Conservation (phyloP, 2,113 vertebrate genomes). For the Apus apus region DNA sequence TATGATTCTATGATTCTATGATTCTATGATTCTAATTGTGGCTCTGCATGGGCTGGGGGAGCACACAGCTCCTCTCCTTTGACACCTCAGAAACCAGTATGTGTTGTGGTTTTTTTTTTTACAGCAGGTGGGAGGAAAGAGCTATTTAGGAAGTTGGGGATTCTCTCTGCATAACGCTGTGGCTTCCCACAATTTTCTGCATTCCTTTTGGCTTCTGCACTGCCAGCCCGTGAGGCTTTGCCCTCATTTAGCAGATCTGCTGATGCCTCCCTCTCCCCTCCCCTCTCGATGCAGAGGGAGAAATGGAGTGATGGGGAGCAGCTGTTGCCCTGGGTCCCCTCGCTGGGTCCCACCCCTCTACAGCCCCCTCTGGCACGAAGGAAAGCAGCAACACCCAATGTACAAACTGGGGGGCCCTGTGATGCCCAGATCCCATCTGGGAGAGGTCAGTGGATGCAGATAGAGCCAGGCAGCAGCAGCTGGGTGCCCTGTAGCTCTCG, state of each 20-base stretch:
- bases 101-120: not conserved
- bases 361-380: not conserved
- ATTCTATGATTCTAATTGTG: too few relatives aligned
- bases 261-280: constrained; percentile 4
- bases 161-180: not conserved
- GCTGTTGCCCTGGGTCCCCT: accelerated
- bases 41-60: not conserved
- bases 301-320: not conserved
- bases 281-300: not conserved
- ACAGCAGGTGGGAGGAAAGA: not conserved
- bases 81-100: not conserved
- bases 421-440: not conserved
- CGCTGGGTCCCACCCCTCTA: not conserved
- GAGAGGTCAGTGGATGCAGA: not conserved
- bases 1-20: too few relatives aligned
- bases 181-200: not conserved
- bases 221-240: not conserved
- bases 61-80: not conserved
- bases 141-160: not conserved
- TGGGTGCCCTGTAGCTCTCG: not conserved
- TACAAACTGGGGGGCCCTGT: not conserved
- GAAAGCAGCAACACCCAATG: not conserved
- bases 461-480: not conserved
- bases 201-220: not conserved
- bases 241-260: constrained; percentile 26